These are phyloP conservation scores for Botia kubotai DNA, from an alignment of 2,797 vertebrate genomes.

Conservation along the genomic window DNA sequence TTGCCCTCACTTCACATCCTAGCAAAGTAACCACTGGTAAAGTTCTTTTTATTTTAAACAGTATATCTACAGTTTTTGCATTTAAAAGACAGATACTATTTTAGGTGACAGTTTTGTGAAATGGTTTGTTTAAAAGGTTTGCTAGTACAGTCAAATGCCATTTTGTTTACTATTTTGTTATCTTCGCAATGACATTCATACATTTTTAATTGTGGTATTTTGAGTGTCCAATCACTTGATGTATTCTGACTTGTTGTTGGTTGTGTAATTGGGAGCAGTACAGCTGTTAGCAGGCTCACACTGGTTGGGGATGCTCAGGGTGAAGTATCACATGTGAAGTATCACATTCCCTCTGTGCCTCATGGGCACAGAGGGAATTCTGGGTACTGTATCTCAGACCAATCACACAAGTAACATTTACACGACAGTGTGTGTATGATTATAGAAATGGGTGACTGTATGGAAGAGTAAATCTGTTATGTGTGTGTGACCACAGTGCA, in stretches of 20 bases:
- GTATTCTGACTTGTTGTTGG: not conserved
- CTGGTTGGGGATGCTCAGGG: not conserved
- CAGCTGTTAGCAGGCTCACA: not conserved
- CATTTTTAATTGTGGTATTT: too few relatives aligned
- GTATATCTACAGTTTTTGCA: too few relatives aligned
- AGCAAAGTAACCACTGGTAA: too few relatives aligned
- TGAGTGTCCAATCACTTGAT: not conserved
- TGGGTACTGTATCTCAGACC: conserved; percentile 20
- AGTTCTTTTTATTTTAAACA: too few relatives aligned
- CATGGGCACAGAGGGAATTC: conserved; percentile 25
- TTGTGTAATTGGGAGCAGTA: not conserved
- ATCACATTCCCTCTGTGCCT: too few relatives aligned
- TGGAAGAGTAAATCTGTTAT: conserved; percentile 39
- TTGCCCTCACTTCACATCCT: too few relatives aligned
- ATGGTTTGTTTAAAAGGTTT: too few relatives aligned
- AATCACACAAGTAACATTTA: conserved; percentile 22
- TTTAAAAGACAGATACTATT: too few relatives aligned
- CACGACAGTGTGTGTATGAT: conserved; percentile 16
- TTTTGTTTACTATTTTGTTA: too few relatives aligned
- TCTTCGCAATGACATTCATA: too few relatives aligned
- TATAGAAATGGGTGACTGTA: conserved; percentile 45
- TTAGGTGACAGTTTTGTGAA: too few relatives aligned
- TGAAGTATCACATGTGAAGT: conserved; percentile 28
- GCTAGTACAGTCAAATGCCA: too few relatives aligned
- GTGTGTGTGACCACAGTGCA: conserved; percentile 47